Evolutionary conservation across 2,888 invertebrate species (phyloP), one percentile per base, ranked within the genome.

Genomic region (Epirrhoe tristata): DNA sequence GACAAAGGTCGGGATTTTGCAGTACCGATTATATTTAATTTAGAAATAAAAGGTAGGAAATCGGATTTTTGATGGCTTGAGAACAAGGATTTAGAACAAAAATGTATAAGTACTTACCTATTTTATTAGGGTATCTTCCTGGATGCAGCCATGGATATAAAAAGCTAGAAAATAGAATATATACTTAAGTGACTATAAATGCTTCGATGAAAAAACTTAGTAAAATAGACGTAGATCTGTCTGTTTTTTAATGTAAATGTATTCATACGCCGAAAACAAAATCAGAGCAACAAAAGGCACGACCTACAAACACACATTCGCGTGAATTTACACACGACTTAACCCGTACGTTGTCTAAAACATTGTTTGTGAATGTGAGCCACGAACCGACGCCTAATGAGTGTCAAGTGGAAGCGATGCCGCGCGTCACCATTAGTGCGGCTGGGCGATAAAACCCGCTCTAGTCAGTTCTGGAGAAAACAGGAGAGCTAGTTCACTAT

Each of bases 361-460:
- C 75, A 77, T 71, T 78, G 78, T 80, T 80, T 76, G 77, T 72
- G 72, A 71, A 73, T 63, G 63, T 66, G 68, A 66, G 58, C 70
- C 70, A 63, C 70, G 74, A 74, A 66, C 75, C 72, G 70, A 58
- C 73, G 75, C 72, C 72, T 81, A 81, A 81, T 79, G 82, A 81
- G 80, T 75, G 78, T 80, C 78, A 80, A 80, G 77, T 77, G 75
- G 67, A 71, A 70, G 71, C 74, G 75, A 75, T 74, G 71, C 69
- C 67, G 65, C 68, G 74, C 67, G 63, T 68, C 72, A 75, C 77
- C 80, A 80, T 82, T 81, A 82, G 79, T 72, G 68, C 71, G 68
- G 69, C 69, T 54, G 65, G 59, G 67, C 69, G 72, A 74, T 72
- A 76, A 72, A 75, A 74, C 73, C 71, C 46, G 69, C 54, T 62